phyloP scores from a whole-genome alignment of 2,113 vertebrate species.

The Vimba vimba region DNA sequence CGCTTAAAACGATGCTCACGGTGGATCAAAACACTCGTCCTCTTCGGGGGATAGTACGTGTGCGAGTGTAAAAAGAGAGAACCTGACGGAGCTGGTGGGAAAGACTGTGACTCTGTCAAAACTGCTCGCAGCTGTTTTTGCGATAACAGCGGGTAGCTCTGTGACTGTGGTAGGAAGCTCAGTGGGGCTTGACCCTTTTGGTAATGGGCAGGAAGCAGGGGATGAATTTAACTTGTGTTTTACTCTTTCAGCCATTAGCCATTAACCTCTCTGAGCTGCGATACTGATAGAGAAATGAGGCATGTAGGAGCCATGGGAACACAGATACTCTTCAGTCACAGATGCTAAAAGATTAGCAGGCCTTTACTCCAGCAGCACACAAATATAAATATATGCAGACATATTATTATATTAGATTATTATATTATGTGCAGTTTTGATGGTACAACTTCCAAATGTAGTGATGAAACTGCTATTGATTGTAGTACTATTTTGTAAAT shows the following conservation, averaged over 20 bases:
- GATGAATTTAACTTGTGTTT: constrained; percentile 24
- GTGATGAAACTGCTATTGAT: background rate
- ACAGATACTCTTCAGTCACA: background rate
- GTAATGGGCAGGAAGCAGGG: constrained; percentile 29
- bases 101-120: constrained; percentile 6
- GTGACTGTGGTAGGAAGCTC: background rate
- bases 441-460: background rate
- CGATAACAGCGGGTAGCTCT: constrained; percentile 3
- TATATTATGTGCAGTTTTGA: background rate
- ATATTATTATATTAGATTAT: background rate
- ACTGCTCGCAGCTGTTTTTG: constrained; percentile 32
- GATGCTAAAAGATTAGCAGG: constrained; percentile 8
- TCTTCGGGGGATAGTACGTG: background rate
- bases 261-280: constrained; percentile 28
- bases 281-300: constrained; percentile 36
- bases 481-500: background rate
- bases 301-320: constrained; percentile 11
- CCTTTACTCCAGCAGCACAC: background rate
- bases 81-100: background rate
- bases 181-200: constrained; percentile 29
- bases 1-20: background rate
- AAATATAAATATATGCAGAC: background rate
- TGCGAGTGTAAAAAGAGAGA: background rate
- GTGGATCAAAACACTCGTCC: constrained; percentile 31
- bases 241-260: constrained; percentile 35